These are phyloP conservation scores for Chaenogobius annularis DNA, from an alignment of 2,113 vertebrate genomes.

Conservation along the genomic window DNA sequence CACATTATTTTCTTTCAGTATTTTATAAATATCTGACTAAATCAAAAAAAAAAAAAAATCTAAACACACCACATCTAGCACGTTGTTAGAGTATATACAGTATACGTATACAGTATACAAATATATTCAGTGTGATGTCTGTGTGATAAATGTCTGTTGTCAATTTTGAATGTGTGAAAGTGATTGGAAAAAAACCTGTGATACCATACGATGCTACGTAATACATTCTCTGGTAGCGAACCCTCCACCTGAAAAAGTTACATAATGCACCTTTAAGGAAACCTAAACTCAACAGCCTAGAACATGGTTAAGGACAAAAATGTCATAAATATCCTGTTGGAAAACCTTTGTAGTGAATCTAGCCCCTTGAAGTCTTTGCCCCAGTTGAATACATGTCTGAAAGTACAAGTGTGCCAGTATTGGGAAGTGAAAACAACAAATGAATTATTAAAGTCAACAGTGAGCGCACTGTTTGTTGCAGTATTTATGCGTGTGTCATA, in stretches of 20 bases:
- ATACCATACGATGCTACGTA: too few species aligned
- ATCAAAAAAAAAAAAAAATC: not conserved
- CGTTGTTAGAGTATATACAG: too few species aligned
- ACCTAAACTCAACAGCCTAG: not conserved
- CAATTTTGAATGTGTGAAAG: too few species aligned
- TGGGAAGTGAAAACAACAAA: conserved; percentile 2
- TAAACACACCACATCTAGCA: too few species aligned
- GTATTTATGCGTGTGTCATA: conserved; percentile 4
- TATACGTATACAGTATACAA: too few species aligned
- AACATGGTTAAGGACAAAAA: not conserved
- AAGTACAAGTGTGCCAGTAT: conserved; percentile 9
- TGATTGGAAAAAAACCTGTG: too few species aligned
- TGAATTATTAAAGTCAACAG: conserved; percentile 8
- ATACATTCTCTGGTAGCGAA: not conserved
- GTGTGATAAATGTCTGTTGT: too few species aligned
- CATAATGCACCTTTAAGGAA: not conserved
- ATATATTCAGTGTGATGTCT: too few species aligned
- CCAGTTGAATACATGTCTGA: conserved; percentile 2
- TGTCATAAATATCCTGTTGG: not conserved
- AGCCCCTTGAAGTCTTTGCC: conserved; percentile 1
- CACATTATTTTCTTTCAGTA: not conserved
- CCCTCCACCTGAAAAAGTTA: not conserved
- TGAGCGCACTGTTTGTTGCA: not conserved
- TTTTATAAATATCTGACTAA: not conserved
- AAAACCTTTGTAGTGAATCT: not conserved